Base-by-base conservation (phyloP, 2,797 vertebrate species). In the Phrynocephalus guinanensis region DNA sequence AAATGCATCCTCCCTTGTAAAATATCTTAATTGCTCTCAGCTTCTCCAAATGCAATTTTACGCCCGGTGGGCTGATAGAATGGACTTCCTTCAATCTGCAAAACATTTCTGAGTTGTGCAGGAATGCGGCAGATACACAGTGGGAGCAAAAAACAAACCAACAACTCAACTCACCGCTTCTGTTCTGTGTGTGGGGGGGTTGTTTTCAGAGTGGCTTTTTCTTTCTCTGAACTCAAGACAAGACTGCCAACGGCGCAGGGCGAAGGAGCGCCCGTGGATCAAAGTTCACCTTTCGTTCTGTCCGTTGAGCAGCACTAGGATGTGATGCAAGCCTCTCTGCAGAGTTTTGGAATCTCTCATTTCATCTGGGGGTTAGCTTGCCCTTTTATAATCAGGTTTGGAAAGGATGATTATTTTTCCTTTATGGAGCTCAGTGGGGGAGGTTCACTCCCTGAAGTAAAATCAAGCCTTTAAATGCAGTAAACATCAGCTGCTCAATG, bases 381-480 rank as follows among this genome's bases (percentile, higher is more conserved):
- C 30, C 28, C 44, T 84, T 94, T 93, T 89, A 86, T 93, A 93
- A 91, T 91, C 82, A 89, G 48, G 81, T 87, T 81, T 83, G 72
- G 91, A 92, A 92, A 2, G 5, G 92, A 24, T 6, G 90, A 88
- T 86, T 93, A 76, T 87, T 94, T 93, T 92, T 33, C 33, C 84
- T 88, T 91, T 83, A 68, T 44, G 38, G 78, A 85, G 28, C 22
- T 92, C 82, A 90, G 71, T 85, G 90, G 81, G 93, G 95, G 96
- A 91, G 95, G 95, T 95, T 90, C 84, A 87, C 89, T 96, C 96
- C 93, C 95, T 48, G 87, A 95, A 91, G 93, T 83, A 90, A 94
- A 94, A 94, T 92, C 91, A 93, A 91, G 86, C 86, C 26, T 87
- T 71, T 85, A 79, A 82, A n/a, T 91, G 79, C 24, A 92, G 89